Evolutionary conservation across 2,797 vertebrate species (phyloP).

Genomic region (Enteromius treurensis): DNA sequence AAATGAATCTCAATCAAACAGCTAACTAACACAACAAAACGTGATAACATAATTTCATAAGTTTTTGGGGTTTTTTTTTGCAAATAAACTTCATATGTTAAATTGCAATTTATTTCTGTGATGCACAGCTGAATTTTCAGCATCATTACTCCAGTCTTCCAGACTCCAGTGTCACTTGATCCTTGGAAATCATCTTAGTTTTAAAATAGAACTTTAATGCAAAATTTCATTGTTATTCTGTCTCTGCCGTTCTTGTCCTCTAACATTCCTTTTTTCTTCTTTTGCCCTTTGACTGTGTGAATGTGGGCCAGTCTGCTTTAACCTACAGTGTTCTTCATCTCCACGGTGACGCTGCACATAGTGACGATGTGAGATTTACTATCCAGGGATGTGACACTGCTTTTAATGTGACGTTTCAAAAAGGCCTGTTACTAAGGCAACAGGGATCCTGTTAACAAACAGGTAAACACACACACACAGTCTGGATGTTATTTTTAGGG

Average conservation of each 20-base stretch:
- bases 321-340: background rate
- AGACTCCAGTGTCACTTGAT: background rate
- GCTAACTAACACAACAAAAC: too few species aligned
- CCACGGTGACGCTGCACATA: constrained; percentile 7
- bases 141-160: background rate
- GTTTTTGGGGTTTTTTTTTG: too few species aligned
- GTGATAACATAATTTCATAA: too few species aligned
- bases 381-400: background rate
- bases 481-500: constrained; percentile 22
- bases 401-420: background rate
- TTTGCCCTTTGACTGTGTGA: background rate
- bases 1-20: too few species aligned
- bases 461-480: constrained; percentile 17
- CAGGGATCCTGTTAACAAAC: constrained; percentile 39
- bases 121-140: background rate
- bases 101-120: background rate
- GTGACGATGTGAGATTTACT: constrained; percentile 7
- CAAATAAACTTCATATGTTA: background rate
- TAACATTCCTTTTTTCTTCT: background rate
- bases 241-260: background rate
- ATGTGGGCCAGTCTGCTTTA: background rate
- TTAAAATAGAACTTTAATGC: background rate
- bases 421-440: constrained; percentile 47
- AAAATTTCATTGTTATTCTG: background rate
- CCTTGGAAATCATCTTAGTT: background rate